Percentiles rank a stretch among this genome's conserved stretches.
These are phyloP conservation scores for Myotis daubentonii DNA, from an alignment of 2,797 vertebrate species.

Conservation along the genomic window DNA sequence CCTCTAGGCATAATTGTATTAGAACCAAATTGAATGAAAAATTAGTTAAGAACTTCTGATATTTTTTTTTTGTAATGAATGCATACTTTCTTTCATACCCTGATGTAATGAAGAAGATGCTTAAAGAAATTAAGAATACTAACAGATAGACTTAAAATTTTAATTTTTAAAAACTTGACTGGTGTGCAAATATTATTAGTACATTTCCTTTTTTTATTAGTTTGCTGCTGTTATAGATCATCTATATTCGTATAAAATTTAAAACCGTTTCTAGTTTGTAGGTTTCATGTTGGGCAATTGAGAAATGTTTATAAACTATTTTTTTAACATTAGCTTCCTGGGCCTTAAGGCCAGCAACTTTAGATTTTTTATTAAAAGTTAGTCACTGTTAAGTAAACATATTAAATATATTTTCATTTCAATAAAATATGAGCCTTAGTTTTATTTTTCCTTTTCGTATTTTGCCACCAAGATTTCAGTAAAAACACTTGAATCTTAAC, in stretches of 20 bases:
- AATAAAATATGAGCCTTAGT: slow-evolving; percentile 16
- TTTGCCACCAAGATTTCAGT: slow-evolving; percentile 34
- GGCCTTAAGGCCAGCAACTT: slow-evolving; percentile 22
- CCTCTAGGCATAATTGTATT: background rate
- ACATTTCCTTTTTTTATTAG: background rate
- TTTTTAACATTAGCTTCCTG: slow-evolving; percentile 2
- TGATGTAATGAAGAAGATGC: background rate
- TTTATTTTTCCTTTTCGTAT: slow-evolving; percentile 53
- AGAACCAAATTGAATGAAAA: slow-evolving; percentile 7
- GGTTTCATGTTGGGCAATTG: background rate
- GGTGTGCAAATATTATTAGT: background rate
- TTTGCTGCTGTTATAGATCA: background rate
- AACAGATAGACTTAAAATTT: background rate
- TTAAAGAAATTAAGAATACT: slow-evolving; percentile 15
- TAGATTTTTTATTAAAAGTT: slow-evolving; percentile 18
- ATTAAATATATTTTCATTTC: slow-evolving; percentile 57
- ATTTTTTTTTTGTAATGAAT: slow-evolving; percentile 41
- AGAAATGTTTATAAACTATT: background rate
- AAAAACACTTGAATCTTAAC: background rate
- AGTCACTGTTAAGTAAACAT: slow-evolving; percentile 23
- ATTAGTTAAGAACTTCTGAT: background rate
- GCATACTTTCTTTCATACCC: background rate
- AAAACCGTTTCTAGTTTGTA: background rate
- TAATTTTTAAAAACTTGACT: slow-evolving; percentile 35
- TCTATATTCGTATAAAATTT: slow-evolving; percentile 24